Evolutionary conservation across 2,888 invertebrate species (phyloP), one percentile per base, ranked within the genome.

Genomic region (Oxyscelio sp.): DNA sequence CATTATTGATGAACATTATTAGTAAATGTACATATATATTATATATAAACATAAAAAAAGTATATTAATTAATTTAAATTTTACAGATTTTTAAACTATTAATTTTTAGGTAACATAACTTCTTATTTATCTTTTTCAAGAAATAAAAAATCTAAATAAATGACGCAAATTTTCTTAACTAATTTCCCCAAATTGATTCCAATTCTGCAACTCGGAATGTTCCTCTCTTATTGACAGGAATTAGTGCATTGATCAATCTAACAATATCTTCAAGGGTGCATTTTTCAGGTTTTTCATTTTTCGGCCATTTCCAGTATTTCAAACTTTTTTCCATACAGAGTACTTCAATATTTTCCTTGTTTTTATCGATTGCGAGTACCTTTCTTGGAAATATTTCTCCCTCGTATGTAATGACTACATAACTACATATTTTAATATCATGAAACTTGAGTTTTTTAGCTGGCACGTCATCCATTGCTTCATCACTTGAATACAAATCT

Each of bases 331-430:
- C 48, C 56, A 75, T 75, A 58, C 52, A 52, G 40, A 63, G 6
- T 15, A 75, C 74, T 45, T 65, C 13, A 56, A 61, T 17, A 11
- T 74, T 17, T 31, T 31, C 9, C 13, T 54, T 63, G 1, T 4
- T 56, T 22, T 45, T 63, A 45, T 65, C 31, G 38, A 75, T 45
- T 17, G 22, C 65, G 13, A 56, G 4, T 21, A 52, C 19, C 43
- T 61, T 73, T 24, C 59, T 50, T 38, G 61, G 73, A 50, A 73
- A 73, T 34, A 17, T 15, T 52, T 73, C 73, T 40, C 52, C 73
- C 21, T 58, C 71, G 34, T 56, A 70, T 11, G 43, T 56, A 5
- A 70, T n/a, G 13, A 70, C 19, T 31, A 70, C 43, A 31, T 70
- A 45, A 34, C 34, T 34, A 34, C 9, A 6, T 34, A 34, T 34